phyloP scores from a whole-genome alignment of 2,797 vertebrate species.

The Sciurus carolinensis region DNA sequence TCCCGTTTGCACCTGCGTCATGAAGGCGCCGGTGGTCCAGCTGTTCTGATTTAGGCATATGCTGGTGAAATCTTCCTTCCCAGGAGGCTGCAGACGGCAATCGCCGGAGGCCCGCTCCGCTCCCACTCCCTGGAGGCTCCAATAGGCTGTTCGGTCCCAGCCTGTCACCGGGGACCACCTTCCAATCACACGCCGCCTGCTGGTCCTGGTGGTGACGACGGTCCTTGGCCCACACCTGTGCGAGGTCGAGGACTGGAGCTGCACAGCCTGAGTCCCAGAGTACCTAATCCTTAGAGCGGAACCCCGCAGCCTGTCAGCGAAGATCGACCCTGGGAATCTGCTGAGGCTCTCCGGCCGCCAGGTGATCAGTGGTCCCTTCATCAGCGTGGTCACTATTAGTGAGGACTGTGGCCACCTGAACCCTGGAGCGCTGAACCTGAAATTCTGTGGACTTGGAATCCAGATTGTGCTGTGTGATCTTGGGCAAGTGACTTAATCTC shows the following conservation, averaged over 20 bases:
- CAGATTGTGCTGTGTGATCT: neutral
- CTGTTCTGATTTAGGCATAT: conserved; percentile 53
- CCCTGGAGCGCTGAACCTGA: neutral
- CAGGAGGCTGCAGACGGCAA: neutral
- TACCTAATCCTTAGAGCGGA: neutral
- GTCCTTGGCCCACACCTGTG: conserved; percentile 23
- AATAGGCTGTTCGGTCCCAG: neutral
- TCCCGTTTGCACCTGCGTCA: conserved; percentile 39
- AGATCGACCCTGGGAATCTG: neutral
- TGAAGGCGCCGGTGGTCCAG: neutral
- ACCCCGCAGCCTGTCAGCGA: neutral
- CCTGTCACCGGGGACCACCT: neutral
- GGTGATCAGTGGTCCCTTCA: neutral
- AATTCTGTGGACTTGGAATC: neutral
- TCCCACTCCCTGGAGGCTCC: conserved; percentile 18
- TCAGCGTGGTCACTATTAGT: conserved; percentile 70
- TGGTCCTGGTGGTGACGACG: neutral
- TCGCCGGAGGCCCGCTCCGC: neutral
- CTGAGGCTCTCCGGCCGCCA: neutral
- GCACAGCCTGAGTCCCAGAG: conserved; percentile 74
- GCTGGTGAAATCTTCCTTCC: neutral
- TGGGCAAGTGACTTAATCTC: conserved; percentile 31
- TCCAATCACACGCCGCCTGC: neutral
- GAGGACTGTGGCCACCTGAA: neutral
- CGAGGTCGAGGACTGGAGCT: conserved; percentile 37